These are phyloP conservation scores for Alauda arvensis DNA, from an alignment of 2,797 vertebrate species.

Conservation along the genomic window DNA sequence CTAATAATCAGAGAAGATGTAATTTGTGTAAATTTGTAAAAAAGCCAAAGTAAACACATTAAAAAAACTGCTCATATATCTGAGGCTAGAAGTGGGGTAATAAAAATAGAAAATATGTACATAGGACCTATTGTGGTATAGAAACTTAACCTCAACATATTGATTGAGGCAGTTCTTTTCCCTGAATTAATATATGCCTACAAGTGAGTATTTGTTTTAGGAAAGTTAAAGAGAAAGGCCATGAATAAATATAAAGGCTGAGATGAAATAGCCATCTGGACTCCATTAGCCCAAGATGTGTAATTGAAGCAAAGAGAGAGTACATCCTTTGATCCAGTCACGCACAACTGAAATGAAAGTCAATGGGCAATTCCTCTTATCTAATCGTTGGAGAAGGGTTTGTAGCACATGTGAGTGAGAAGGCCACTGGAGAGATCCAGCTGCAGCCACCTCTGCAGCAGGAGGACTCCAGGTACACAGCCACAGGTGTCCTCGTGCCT, in stretches of 20 bases:
- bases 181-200: constrained; percentile 34
- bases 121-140: constrained; percentile 2
- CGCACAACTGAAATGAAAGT: constrained; percentile 42
- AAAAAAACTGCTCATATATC: constrained; percentile 9
- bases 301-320: constrained; percentile 20
- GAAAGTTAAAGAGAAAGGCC: constrained; percentile 37
- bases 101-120: constrained; percentile 31
- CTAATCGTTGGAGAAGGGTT: neutral
- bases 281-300: constrained; percentile 9
- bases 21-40: constrained; percentile 39
- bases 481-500: accelerated
- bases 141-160: constrained; percentile 35
- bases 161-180: constrained; percentile 31
- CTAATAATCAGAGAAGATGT: constrained; percentile 15
- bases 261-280: constrained; percentile 50
- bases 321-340: constrained; percentile 50
- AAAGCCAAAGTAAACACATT: constrained; percentile 37
- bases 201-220: constrained; percentile 37
- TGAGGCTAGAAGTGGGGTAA: constrained; percentile 6
- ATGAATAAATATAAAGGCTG: constrained; percentile 28
- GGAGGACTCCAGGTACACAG: neutral
- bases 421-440: neutral
- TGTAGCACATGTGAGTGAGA: constrained; percentile 4
- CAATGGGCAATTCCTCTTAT: constrained; percentile 34
- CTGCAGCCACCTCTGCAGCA: neutral